Conservation (phyloP, 2,113 vertebrate genomes). For the Ciconia boyciana region DNA sequence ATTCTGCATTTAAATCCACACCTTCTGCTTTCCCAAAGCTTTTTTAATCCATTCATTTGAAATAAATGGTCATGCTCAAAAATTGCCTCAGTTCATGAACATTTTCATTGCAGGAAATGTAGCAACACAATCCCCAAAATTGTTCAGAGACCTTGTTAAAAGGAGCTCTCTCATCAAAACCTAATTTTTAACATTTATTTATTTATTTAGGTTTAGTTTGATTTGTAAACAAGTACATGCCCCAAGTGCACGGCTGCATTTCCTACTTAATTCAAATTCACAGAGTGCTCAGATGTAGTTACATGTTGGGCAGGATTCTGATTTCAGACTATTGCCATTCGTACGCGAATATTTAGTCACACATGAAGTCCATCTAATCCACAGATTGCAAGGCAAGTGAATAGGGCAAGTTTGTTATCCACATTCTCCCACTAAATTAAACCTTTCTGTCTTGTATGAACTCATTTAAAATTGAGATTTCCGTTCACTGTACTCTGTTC, state of each 20-base stretch:
- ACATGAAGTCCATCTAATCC: background rate
- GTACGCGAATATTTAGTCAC: background rate
- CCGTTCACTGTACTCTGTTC: background rate
- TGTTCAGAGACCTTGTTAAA: background rate
- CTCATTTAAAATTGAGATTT: background rate
- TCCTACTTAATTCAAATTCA: background rate
- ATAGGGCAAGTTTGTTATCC: background rate
- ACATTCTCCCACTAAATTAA: background rate
- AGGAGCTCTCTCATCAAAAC: background rate
- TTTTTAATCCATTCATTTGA: slow-evolving; percentile 39
- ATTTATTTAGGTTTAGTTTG: background rate
- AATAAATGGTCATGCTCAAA: slow-evolving; percentile 45
- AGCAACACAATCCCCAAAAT: background rate
- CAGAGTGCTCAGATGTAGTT: background rate
- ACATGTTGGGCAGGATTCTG: background rate
- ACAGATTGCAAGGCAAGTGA: fast-evolving
- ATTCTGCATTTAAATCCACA: background rate
- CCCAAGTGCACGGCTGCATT: background rate
- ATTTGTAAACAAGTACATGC: background rate
- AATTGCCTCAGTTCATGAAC: background rate
- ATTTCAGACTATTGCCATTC: background rate
- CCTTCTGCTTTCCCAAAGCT: slow-evolving; percentile 38
- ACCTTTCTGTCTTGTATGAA: background rate
- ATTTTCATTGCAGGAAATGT: background rate
- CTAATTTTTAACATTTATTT: background rate